These are phyloP conservation scores for Solenopsis invicta DNA, from an alignment of 1,140 invertebrate species.

Conservation along the genomic window DNA sequence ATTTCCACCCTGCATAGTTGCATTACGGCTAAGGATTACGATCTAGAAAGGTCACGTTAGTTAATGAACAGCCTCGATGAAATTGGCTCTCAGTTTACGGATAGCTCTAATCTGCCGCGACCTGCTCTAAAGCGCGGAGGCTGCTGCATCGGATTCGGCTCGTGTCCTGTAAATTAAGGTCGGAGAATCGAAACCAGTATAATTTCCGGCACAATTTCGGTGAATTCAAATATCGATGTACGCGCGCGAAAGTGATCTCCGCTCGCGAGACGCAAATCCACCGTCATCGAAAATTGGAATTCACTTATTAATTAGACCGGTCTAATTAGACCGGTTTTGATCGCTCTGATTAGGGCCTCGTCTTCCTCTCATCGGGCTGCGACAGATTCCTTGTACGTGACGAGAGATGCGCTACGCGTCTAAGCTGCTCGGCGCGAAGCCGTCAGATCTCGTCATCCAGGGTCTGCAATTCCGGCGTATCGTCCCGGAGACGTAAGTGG, in stretches of 20 bases:
- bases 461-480: slow-evolving; percentile 78
- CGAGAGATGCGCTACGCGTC: slow-evolving; percentile 69
- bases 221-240: slow-evolving; percentile 5
- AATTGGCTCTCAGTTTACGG: slow-evolving; percentile 39
- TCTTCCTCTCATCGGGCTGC: background rate
- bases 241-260: background rate
- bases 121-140: slow-evolving; percentile 7
- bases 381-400: slow-evolving; percentile 20
- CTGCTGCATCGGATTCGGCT: background rate
- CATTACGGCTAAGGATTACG: background rate
- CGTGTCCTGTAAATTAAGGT: background rate
- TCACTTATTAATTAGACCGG: slow-evolving; percentile 20
- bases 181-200: slow-evolving; percentile 7
- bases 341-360: slow-evolving; percentile 16
- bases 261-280: background rate
- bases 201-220: slow-evolving; percentile 18
- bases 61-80: slow-evolving; percentile 39
- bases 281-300: slow-evolving; percentile 24
- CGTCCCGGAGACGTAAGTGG: slow-evolving; percentile 79
- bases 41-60: slow-evolving; percentile 32
- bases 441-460: slow-evolving; percentile 75
- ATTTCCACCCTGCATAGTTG: background rate
- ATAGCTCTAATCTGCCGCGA: background rate
- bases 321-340: slow-evolving; percentile 40
- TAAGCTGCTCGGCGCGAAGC: slow-evolving; percentile 66